Evolutionary conservation across 2,888 invertebrate genomes (phyloP), one percentile per base, ranked within the genome.

Genomic region (Pyrochroa serraticornis): DNA sequence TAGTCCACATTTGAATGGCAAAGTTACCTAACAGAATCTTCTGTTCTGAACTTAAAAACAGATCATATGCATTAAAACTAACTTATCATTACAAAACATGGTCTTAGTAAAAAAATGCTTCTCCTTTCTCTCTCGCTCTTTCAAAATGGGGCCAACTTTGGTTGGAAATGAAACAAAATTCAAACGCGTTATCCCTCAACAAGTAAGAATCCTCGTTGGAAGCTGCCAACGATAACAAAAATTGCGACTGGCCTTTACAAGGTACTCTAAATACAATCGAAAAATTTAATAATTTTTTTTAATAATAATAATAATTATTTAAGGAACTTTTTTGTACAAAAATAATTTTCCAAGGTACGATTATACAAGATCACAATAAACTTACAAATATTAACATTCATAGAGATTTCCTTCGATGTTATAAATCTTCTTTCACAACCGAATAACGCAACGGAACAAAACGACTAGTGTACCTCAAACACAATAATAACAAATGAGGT

Each of bases 251-350:
- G 38, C 38, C 38, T 38, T 38, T 9, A 2, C 30, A 42, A 42
- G 42, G 42, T 42, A 42, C 42, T 2, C 22, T 22, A 22, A 22
- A 22, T 14, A 22, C 34, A 45, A 34, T 44, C 12, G 8, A 34
- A 6, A 7, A 5, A 3, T 22, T 22, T n/a, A n/a, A n/a, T n/a
- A n/a, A 22, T 22, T 31, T 42, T 8, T 35, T n/a, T n/a, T n/a
- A n/a, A n/a, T n/a, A n/a, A n/a, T n/a, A n/a, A n/a, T n/a, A n/a
- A n/a, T n/a, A n/a, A n/a, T n/a, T 8, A 22, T 46, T 46, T 31
- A 13, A 48, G 38, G 48, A 48, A 48, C 48, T 38, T 37, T 33
- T 22, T 49, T 49, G 49, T 49, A 49, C 39, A 49, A 49, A 49
- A 49, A 49, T 49, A 49, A 33, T 39, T 49, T 38, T 49, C 47